These are phyloP conservation scores for Bubalus kerabau DNA, from an alignment of 2,113 vertebrate species.

Conservation along the genomic window DNA sequence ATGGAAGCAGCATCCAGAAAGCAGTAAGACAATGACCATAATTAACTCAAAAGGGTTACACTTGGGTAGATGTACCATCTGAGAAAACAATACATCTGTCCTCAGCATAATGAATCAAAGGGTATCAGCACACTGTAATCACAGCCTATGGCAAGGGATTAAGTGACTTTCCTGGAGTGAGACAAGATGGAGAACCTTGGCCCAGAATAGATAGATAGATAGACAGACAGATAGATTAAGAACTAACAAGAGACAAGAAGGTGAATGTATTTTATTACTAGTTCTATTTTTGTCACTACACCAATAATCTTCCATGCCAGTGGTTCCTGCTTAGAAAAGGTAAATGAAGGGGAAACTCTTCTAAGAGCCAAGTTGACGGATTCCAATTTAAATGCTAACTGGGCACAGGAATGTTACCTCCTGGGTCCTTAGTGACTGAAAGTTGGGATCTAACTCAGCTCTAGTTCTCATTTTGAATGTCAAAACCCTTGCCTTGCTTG, in stretches of 20 bases:
- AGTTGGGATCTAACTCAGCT: slow-evolving; percentile 6
- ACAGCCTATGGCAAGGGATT: background rate
- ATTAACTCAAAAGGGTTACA: background rate
- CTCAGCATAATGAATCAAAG: background rate
- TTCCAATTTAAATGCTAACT: slow-evolving; percentile 54
- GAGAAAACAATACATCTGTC: background rate
- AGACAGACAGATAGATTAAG: background rate
- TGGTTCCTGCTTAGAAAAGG: background rate
- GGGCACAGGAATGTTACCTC: background rate
- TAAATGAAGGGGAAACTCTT: background rate
- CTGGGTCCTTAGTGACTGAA: background rate
- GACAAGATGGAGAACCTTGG: background rate
- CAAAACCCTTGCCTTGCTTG: slow-evolving; percentile 18
- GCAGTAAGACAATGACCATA: background rate
- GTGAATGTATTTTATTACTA: background rate
- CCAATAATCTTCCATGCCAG: background rate
- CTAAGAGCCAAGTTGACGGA: background rate
- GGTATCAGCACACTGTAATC: background rate
- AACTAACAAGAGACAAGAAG: background rate
- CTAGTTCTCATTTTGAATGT: slow-evolving; percentile 37
- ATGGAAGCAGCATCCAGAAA: background rate
- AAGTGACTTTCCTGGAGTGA: background rate
- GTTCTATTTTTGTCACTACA: background rate
- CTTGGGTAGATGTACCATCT: background rate
- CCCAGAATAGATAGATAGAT: background rate